Evolutionary conservation across 1,140 invertebrate species (phyloP).

Genomic region (Agraylea sexmaculata): DNA sequence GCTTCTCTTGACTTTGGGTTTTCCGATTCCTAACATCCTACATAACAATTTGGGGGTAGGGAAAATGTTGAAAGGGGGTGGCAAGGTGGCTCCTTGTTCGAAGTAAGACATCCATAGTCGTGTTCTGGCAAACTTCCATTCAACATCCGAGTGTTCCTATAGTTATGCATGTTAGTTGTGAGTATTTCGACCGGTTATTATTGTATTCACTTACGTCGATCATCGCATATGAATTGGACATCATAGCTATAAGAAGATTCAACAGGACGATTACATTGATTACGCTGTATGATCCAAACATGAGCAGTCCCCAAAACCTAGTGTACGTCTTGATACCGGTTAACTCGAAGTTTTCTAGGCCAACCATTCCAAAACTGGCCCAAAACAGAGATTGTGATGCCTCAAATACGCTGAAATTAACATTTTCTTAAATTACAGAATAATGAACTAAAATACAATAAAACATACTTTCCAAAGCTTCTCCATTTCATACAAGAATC

Average conservation of each 20-base stretch:
- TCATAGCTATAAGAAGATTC: constrained; percentile 83
- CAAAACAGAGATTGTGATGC: constrained; percentile 82
- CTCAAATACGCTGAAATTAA: constrained; percentile 66
- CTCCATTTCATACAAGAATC: constrained; percentile 71
- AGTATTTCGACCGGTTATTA: neutral
- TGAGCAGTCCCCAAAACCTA: constrained; percentile 66
- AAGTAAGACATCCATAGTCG: constrained; percentile 87
- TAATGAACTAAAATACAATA: neutral
- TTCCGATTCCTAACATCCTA: constrained; percentile 52
- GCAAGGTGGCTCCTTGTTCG: constrained; percentile 73
- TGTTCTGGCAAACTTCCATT: constrained; percentile 85
- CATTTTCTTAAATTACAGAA: neutral
- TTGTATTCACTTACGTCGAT: constrained; percentile 43
- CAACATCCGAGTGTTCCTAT: constrained; percentile 71
- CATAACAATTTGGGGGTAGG: constrained; percentile 57
- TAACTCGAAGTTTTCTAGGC: constrained; percentile 67
- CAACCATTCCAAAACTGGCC: constrained; percentile 78
- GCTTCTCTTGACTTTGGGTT: constrained; percentile 54
- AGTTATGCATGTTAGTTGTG: constrained; percentile 19
- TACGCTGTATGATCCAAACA: constrained; percentile 71
- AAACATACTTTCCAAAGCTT: constrained; percentile 47
- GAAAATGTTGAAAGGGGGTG: constrained; percentile 76
- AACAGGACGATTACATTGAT: constrained; percentile 78
- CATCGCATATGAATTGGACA: constrained; percentile 78
- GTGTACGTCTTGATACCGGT: constrained; percentile 67